Evolutionary conservation across 2,113 vertebrate genomes (phyloP).

Genomic region (Podarcis cretensis): DNA sequence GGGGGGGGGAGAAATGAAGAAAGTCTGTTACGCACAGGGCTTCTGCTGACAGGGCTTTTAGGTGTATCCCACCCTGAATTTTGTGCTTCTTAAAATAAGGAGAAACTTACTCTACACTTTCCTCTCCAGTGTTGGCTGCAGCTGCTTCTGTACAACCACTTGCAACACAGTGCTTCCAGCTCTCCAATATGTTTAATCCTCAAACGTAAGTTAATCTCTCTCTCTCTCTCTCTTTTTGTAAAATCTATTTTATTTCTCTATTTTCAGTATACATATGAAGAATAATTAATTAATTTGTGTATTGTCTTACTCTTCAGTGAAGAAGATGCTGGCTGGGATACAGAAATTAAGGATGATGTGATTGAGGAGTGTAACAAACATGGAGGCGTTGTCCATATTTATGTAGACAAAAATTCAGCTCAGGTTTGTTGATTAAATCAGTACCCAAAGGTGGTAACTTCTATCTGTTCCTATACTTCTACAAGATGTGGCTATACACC

Average conservation of each 20-base stretch:
- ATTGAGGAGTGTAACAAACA: conserved; percentile 99
- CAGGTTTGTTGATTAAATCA: conserved; percentile 79
- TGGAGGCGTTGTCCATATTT: conserved; percentile 95
- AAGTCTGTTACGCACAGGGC: too few relatives aligned
- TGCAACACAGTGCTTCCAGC: conserved; percentile 96
- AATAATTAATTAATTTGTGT: background rate
- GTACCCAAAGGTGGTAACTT: background rate
- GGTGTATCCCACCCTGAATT: background rate
- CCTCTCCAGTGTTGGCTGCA: conserved; percentile 75
- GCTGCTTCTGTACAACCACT: conserved; percentile 89
- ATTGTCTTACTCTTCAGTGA: conserved; percentile 77
- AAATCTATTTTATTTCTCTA: background rate
- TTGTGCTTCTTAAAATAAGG: background rate
- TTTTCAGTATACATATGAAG: background rate
- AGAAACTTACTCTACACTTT: conserved; percentile 16
- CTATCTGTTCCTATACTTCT: background rate
- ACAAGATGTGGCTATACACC: background rate
- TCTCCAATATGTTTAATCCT: conserved; percentile 97
- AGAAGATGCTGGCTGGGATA: conserved; percentile 91
- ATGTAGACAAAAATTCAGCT: conserved; percentile 95
- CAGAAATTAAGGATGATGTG: conserved; percentile 96
- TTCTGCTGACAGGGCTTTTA: too few relatives aligned
- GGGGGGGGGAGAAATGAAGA: too few relatives aligned
- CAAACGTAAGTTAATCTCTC: conserved; percentile 83
- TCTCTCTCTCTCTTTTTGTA: too few relatives aligned